Evolutionary conservation across 2,797 vertebrate genomes (phyloP).

Genomic region (Lycodopsis pacificus): DNA sequence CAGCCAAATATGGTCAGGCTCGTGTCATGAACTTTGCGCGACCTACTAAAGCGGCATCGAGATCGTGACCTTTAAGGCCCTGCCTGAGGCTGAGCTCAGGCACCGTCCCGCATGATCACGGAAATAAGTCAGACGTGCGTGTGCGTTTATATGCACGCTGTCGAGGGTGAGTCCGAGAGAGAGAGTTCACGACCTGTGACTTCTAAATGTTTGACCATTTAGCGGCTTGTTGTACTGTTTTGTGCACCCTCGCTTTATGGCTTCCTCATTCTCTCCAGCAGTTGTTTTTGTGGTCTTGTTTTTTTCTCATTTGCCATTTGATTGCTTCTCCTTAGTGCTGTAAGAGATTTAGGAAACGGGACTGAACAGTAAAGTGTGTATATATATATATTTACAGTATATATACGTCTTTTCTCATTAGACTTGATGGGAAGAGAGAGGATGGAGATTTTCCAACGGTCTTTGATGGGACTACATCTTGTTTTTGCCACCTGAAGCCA

Average conservation of each 20-base stretch:
- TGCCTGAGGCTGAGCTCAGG: constrained; percentile 71
- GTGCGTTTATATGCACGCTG: not conserved
- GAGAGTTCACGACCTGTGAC: constrained; percentile 52
- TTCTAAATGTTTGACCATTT: constrained; percentile 32
- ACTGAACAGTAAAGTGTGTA: not conserved
- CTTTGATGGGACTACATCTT: not conserved
- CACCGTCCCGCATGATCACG: constrained; percentile 42
- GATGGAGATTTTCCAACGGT: constrained; percentile 15
- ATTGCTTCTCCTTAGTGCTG: constrained; percentile 46
- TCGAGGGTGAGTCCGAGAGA: constrained; percentile 12
- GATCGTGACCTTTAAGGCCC: constrained; percentile 79
- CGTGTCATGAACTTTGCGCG: constrained; percentile 78
- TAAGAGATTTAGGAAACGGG: constrained; percentile 36
- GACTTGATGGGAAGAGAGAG: not conserved
- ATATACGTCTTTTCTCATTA: not conserved
- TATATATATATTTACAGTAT: too few species aligned
- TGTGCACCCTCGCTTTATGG: constrained; percentile 37
- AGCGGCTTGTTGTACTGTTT: constrained; percentile 41
- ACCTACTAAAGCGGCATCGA: constrained; percentile 74
- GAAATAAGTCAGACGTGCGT: constrained; percentile 37
- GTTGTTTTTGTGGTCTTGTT: constrained; percentile 33
- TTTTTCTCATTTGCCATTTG: constrained; percentile 13
- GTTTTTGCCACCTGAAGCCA: constrained; percentile 15
- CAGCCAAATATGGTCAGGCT: constrained; percentile 78
- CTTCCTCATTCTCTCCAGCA: constrained; percentile 48